Base-by-base conservation (phyloP, 2,888 invertebrate genomes). In the Trichogramma dendrolimi region DNA sequence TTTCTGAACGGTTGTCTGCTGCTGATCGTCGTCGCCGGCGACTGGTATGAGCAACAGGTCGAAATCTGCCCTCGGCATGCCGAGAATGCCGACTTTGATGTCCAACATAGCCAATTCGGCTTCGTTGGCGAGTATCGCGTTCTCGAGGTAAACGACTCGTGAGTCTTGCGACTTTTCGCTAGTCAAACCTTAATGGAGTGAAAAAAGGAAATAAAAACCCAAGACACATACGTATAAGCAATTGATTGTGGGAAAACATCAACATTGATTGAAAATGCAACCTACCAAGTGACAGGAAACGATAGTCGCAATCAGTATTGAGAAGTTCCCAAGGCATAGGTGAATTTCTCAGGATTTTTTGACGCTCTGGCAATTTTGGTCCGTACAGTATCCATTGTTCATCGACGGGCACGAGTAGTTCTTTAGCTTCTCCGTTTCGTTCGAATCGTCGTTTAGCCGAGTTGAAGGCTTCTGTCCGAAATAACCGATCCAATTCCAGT, bases 391-490 rank as follows among this genome's bases (percentile, higher is more conserved):
- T 82, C 10, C 79, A 71, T 10, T 81, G 78, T 72, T 87, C 87
- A 60, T 81, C 81, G 44, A 80, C 78, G 1, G 79, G 71, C 76
- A 82, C 81, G 2, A 27, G 27, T 27, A 27, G 27, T 51, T 80
- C 77, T 48, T 71, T 71, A 55, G 81, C 74, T 2, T 70, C 59
- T 3, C 64, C 65, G 54, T 71, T 68, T 27, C 62, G 50, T 1
- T 5, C 4, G 27, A n/a, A 58, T n/a, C 49, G 60, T 70, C 85
- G 84, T 69, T 83, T 81, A 8, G 83, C 81, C 0, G 81, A 79
- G 71, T 86, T 87, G 71, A 85, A 88, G 66, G 81, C 80, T 60
- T 84, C 83, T 0, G 85, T 84, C 71, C 87, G 83, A 68, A 87
- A 82, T 55, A 87, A 67, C 60, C 87, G 80, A 71, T 86, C 83